phyloP scores from a whole-genome alignment of 1,140 invertebrate genomes.

The Theocolax elegans region DNA sequence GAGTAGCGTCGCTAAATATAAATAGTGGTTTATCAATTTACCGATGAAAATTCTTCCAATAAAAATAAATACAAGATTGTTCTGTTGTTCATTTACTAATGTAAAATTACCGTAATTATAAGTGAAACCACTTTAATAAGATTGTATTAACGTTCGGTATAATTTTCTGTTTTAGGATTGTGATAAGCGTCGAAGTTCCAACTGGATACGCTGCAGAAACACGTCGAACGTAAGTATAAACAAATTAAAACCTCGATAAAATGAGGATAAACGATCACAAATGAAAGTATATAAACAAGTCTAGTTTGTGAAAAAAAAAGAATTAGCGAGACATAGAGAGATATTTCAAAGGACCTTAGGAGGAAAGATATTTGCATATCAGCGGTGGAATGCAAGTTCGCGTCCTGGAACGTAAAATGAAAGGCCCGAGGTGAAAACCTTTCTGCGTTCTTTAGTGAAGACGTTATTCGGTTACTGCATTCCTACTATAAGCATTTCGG shows the following conservation, averaged over 20 bases:
- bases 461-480: background rate
- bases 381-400: conserved; percentile 5
- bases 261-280: too few species aligned
- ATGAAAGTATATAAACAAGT: background rate
- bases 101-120: too few species aligned
- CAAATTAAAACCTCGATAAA: background rate
- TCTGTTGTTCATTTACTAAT: too few species aligned
- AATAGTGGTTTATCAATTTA: too few species aligned
- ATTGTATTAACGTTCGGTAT: background rate
- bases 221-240: background rate
- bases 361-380: conserved; percentile 12
- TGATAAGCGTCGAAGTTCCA: background rate
- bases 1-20: too few species aligned
- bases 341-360: background rate
- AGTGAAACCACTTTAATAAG: too few species aligned
- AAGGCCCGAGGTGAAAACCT: conserved; percentile 4
- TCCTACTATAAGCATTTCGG: too few species aligned
- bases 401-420: conserved; percentile 2
- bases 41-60: too few species aligned
- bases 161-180: conserved; percentile 1
- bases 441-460: background rate
- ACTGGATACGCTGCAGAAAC: background rate
- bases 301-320: background rate
- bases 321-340: background rate
- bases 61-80: too few species aligned